Evolutionary conservation across 2,888 invertebrate genomes (phyloP).

Genomic region (Pandemis heparana): DNA sequence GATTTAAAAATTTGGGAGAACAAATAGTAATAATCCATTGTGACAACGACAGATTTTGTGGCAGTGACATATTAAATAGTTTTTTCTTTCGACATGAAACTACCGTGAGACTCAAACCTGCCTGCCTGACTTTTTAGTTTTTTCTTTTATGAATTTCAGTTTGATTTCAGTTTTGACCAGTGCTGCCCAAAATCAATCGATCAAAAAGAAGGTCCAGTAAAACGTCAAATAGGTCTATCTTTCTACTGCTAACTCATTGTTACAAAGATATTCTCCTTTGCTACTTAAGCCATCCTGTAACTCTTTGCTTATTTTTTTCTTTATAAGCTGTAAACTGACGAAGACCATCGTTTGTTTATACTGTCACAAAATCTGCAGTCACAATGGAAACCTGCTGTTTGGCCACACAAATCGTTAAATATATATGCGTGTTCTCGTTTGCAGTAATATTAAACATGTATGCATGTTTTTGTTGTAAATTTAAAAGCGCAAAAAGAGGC

Average conservation of each 20-base stretch:
- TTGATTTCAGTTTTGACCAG: background rate
- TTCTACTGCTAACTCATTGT: no score
- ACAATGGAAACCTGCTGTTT: background rate
- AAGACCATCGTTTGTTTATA: background rate
- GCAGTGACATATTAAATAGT: background rate
- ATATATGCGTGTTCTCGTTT: background rate
- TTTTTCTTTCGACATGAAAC: no score
- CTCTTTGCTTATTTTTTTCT: background rate
- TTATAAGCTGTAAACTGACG: background rate
- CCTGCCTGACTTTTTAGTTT: no score
- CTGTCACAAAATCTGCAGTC: background rate
- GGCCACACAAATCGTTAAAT: background rate
- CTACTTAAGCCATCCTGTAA: no score
- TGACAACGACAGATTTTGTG: conserved; percentile 10
- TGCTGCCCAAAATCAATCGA: no score
- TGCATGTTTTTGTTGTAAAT: background rate
- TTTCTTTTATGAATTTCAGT: background rate
- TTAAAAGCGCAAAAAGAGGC: background rate
- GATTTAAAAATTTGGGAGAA: background rate
- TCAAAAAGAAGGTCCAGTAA: no score
- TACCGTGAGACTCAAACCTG: no score
- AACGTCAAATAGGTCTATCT: no score
- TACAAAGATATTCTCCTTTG: no score
- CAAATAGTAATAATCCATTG: background rate
- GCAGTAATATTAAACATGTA: background rate